These are phyloP conservation scores for Acarapis woodi DNA, from an alignment of 1,140 invertebrate species.

Conservation along the genomic window DNA sequence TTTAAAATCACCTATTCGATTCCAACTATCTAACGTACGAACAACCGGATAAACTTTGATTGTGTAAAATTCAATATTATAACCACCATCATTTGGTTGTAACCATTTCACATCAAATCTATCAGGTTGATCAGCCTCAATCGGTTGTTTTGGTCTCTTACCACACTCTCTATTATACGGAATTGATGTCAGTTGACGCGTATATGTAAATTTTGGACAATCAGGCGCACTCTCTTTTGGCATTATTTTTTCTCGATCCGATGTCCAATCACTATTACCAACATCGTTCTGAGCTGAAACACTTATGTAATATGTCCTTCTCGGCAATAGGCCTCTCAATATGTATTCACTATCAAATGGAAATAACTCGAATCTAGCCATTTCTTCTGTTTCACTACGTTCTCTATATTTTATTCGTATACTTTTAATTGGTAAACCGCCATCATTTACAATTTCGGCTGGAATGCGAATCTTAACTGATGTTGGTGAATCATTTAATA, in stretches of 20 bases:
- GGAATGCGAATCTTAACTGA: conserved; percentile 42
- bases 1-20: background rate
- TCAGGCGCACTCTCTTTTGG: conserved; percentile 13
- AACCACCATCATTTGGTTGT: conserved; percentile 47
- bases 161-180: background rate
- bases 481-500: conserved; percentile 37
- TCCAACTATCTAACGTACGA: background rate
- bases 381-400: conserved; percentile 31
- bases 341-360: conserved; percentile 20
- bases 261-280: conserved; percentile 37
- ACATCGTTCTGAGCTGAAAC: conserved; percentile 57
- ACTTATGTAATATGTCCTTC: conserved; percentile 47
- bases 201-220: conserved; percentile 10
- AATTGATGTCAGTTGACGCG: background rate
- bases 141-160: conserved; percentile 11
- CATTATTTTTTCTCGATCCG: conserved; percentile 18
- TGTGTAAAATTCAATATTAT: conserved; percentile 49
- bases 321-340: conserved; percentile 42
- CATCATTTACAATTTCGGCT: conserved; percentile 28
- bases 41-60: conserved; percentile 23
- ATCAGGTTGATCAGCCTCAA: conserved; percentile 29
- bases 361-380: conserved; percentile 15
- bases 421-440: conserved; percentile 36
- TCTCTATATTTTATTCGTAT: conserved; percentile 43
- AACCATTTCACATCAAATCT: conserved; percentile 41